phyloP scores from a whole-genome alignment of 2,797 vertebrate genomes.

The Mycteria americana region DNA sequence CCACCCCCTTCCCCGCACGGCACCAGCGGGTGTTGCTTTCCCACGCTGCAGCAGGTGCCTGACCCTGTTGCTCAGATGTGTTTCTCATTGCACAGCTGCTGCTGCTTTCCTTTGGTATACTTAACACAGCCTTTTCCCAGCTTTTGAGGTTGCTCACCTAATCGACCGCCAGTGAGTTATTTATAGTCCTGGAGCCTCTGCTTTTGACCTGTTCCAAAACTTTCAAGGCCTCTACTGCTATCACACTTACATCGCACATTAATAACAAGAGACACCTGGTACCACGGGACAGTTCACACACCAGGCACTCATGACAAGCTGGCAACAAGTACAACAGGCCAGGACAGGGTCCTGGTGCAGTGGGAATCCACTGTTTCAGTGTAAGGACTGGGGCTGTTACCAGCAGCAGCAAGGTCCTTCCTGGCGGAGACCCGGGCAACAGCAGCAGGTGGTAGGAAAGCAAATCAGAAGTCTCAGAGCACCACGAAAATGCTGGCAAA shows the following conservation, averaged over 20 bases:
- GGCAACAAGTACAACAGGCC: neutral
- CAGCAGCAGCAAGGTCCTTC: neutral
- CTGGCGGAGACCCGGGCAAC: neutral
- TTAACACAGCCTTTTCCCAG: neutral
- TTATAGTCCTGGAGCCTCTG: neutral
- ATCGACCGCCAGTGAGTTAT: neutral
- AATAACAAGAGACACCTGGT: neutral
- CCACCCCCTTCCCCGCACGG: fast-evolving
- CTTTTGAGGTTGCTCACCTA: neutral
- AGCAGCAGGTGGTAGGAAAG: neutral
- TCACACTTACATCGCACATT: neutral
- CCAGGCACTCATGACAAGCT: neutral
- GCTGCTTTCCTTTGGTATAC: neutral
- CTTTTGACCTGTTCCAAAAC: neutral
- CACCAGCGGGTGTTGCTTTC: neutral
- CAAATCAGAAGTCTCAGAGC: neutral
- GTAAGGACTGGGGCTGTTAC: neutral
- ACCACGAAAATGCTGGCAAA: neutral
- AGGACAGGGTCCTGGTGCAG: neutral
- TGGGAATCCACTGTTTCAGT: neutral
- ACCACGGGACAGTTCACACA: neutral
- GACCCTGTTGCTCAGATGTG: neutral
- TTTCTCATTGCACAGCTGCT: neutral
- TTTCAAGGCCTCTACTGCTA: neutral
- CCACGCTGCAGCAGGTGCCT: neutral